These are phyloP conservation scores for Eupithecia insigniata DNA, from an alignment of 2,888 invertebrate species.

Conservation along the genomic window DNA sequence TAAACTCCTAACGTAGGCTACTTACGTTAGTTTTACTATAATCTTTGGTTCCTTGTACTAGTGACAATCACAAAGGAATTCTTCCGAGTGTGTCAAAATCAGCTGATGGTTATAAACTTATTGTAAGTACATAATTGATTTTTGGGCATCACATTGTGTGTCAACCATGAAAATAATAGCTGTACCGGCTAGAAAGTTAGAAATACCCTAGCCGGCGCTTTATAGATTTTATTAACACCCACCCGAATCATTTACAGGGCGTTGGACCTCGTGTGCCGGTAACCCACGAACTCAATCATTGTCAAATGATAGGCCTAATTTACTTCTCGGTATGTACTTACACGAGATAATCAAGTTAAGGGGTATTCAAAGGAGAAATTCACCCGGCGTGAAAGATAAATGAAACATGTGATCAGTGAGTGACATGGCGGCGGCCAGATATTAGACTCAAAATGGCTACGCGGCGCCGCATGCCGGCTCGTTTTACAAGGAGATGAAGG, in stretches of 20 bases:
- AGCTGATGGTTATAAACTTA: neutral
- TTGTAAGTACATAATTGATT: neutral
- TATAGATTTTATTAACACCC: constrained; percentile 29
- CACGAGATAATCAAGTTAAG: neutral
- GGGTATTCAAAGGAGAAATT: neutral
- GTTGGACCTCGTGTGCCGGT: constrained; percentile 23
- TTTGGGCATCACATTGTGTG: neutral
- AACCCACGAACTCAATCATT: neutral
- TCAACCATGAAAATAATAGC: neutral
- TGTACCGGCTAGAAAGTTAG: neutral
- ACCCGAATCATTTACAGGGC: constrained; percentile 39
- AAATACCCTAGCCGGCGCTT: neutral
- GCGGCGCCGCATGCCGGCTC: constrained; percentile 63
- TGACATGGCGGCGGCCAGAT: constrained; percentile 78
- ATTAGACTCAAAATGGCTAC: constrained; percentile 75
- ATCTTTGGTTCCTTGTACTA: neutral
- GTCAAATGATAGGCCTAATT: neutral
- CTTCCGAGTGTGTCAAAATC: neutral
- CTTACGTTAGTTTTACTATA: too few relatives aligned
- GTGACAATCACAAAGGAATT: neutral
- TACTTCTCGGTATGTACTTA: neutral
- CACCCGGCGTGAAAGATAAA: constrained; percentile 15
- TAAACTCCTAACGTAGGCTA: neutral
- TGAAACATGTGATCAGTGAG: constrained; percentile 65
- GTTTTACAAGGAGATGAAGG: neutral